Conservation (phyloP, 2,888 invertebrate species). For the Autographa gamma region DNA sequence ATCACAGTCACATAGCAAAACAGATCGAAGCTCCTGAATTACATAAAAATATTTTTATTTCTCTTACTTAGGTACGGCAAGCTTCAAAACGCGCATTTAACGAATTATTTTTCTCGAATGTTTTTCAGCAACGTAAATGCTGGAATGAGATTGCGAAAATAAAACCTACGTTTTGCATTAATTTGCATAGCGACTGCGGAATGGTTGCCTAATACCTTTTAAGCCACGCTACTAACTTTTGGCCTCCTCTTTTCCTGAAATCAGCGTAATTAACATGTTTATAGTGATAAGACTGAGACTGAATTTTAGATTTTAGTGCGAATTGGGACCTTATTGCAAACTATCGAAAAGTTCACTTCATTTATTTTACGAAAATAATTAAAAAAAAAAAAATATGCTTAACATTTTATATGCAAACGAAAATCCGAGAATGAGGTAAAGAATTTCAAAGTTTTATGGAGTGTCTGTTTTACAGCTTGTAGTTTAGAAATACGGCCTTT, state of each 20-base stretch:
- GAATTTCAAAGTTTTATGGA: too few species aligned
- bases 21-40: not conserved
- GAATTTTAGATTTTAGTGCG: constrained; percentile 16
- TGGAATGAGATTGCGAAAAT: constrained; percentile 40
- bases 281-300: constrained; percentile 18
- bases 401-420: too few species aligned
- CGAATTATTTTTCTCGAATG: constrained; percentile 23
- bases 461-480: too few species aligned
- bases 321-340: constrained; percentile 5
- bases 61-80: not conserved
- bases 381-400: too few species aligned
- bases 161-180: constrained; percentile 54
- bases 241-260: constrained; percentile 23
- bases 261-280: constrained; percentile 24
- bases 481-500: too few species aligned
- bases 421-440: not conserved
- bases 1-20: not conserved
- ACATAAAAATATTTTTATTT: constrained; percentile 1
- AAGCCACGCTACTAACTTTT: constrained; percentile 38
- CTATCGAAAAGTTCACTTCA: not conserved
- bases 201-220: constrained; percentile 39
- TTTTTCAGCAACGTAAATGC: constrained; percentile 25
- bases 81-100: constrained; percentile 14
- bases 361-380: not conserved
- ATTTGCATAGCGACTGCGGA: constrained; percentile 53